Evolutionary conservation across 2,113 vertebrate genomes (phyloP), one percentile per base, ranked within the genome.

Genomic region (Parotia lawesii): DNA sequence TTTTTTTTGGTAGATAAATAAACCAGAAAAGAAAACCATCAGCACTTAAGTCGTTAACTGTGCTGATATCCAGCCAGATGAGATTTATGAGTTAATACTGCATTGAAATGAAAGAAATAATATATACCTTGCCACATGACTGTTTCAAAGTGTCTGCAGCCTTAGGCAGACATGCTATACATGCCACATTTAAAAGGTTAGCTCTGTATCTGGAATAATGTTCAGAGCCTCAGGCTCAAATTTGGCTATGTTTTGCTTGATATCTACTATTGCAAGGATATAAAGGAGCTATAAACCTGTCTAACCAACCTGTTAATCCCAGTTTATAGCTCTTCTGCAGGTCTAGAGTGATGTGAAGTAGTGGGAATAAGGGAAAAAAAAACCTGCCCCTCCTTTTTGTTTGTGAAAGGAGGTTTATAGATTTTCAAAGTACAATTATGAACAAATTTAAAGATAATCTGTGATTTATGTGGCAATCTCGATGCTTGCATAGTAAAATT

Each of bases 111-210:
- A 93, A 85, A 38, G 48, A 19, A 61, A 82, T 90, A 78, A 48
- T 69, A 72, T 33, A 25, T 69, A 29, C 29, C 29, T 94, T 85
- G 50, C 28, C 54, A 73, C 2, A 4, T 75, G 74, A 54, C 28
- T 79, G 18, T 94, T 94, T 75, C 45, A 85, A 90, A 62, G 62
- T 89, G 73, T 76, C 57, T 82, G 70, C 53, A 90, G 84, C 89
- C 89, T 89, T 75, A 85, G 87, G 89, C 87, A 91, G 77, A 65
- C 62, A 85, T 42, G 35, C 42, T 50, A 47, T 75, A 72, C 29
- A 7, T 78, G 70, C 51, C 66, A 82, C 21, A 20, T 87, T 92
- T 91, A 76, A 94, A 96, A 94, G 80, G 80, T 94, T 96, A 95
- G 27, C 42, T 94, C 58, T 73, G 77, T 91, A 73, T 69, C 80